These are phyloP conservation scores for Ptychodera flava DNA, from an alignment of 35 echinoderm and acorn worm genomes.

Conservation along the genomic window DNA sequence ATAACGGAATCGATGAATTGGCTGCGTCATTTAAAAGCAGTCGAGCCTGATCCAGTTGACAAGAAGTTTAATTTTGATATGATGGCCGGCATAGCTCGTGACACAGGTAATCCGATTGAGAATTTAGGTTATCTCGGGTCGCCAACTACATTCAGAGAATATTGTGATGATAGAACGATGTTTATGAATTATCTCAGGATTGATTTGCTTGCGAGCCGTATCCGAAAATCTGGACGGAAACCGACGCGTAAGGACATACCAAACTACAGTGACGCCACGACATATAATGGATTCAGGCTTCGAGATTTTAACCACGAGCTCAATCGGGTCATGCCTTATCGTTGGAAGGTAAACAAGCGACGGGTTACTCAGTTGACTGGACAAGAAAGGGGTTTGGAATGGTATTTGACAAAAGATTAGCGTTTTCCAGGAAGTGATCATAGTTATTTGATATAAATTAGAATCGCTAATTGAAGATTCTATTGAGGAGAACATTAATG, in stretches of 20 bases:
- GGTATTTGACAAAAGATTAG: too few relatives aligned
- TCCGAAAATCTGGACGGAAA: not conserved
- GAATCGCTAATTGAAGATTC: too few relatives aligned
- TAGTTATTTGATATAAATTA: too few relatives aligned
- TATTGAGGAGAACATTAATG: too few relatives aligned
- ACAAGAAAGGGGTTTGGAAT: conserved; percentile 45
- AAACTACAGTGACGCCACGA: conserved; percentile 8
- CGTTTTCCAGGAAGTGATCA: too few relatives aligned
- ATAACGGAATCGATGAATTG: not conserved
- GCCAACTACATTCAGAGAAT: not conserved
- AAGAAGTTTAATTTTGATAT: not conserved
- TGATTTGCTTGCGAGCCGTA: not conserved
- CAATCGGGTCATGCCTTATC: conserved; percentile 45
- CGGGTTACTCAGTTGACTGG: conserved; percentile 18
- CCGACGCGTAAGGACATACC: not conserved
- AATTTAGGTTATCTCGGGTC: not conserved
- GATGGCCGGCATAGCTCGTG: not conserved
- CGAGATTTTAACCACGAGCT: conserved; percentile 41
- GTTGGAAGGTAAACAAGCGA: conserved; percentile 27
- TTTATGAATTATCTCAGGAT: not conserved
- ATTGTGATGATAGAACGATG: not conserved
- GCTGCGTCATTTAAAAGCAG: not conserved
- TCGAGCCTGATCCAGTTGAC: not conserved
- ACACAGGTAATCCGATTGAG: not conserved
- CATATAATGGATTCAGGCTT: conserved; percentile 34